These are phyloP conservation scores for Takifugu bimaculatus DNA, from an alignment of 2,113 vertebrate genomes.

Conservation along the genomic window DNA sequence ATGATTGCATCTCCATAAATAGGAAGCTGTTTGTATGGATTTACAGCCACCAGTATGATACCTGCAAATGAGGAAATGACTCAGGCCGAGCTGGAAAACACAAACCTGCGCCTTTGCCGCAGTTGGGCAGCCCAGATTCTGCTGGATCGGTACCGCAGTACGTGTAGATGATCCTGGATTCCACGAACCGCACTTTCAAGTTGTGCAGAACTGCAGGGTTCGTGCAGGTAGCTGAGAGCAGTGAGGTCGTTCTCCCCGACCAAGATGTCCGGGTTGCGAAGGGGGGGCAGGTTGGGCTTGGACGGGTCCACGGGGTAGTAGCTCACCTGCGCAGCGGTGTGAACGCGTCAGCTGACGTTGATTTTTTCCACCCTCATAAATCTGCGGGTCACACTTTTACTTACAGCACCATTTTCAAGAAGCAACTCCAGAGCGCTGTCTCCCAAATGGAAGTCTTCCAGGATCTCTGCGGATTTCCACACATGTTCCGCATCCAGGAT, in stretches of 20 bases:
- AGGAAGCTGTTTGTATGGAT: slow-evolving; percentile 91
- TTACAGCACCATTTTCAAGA: slow-evolving; percentile 90
- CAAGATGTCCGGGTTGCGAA: slow-evolving; percentile 94
- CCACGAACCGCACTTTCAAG: slow-evolving; percentile 90
- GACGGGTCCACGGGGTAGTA: slow-evolving; percentile 75
- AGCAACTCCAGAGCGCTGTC: slow-evolving; percentile 76
- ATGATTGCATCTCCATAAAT: slow-evolving; percentile 97
- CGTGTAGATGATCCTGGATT: slow-evolving; percentile 95
- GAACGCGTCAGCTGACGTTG: slow-evolving; percentile 6
- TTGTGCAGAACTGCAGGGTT: slow-evolving; percentile 96
- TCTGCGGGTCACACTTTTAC: slow-evolving; percentile 30
- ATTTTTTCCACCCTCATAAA: slow-evolving; percentile 8
- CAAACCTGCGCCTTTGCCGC: background rate
- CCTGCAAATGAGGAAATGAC: slow-evolving; percentile 71
- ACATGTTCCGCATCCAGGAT: slow-evolving; percentile 88
- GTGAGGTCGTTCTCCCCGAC: slow-evolving; percentile 99
- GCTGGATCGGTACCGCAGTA: slow-evolving; percentile 84
- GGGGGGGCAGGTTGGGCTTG: slow-evolving; percentile 78
- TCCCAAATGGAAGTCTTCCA: slow-evolving; percentile 79
- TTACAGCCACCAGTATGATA: slow-evolving; percentile 95
- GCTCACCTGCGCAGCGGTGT: slow-evolving; percentile 71
- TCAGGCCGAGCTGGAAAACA: slow-evolving; percentile 9
- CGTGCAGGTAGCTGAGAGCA: slow-evolving; percentile 95
- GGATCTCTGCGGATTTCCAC: slow-evolving; percentile 93
- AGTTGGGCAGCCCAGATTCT: background rate